Conservation (phyloP, 2,113 vertebrate genomes). For the Ginglymostoma cirratum region DNA sequence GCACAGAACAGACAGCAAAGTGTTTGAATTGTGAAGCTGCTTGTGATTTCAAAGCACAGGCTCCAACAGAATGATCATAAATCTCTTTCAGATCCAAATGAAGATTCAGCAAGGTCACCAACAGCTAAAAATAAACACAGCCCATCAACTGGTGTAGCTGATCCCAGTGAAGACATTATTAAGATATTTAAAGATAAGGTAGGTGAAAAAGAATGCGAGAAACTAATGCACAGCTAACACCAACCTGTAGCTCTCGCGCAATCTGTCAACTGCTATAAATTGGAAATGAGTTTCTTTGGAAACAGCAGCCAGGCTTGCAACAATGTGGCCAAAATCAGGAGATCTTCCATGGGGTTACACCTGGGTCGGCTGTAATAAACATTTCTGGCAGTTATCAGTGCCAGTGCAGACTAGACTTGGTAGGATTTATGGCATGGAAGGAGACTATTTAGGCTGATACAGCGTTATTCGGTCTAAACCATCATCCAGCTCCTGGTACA, state of each 20-base stretch:
- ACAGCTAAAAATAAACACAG: not conserved
- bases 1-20: not conserved
- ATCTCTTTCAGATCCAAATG: conserved; percentile 24
- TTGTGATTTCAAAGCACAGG: not conserved
- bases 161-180: not conserved
- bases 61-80: not conserved
- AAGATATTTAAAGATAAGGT: conserved; percentile 24
- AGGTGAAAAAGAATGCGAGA: not conserved
- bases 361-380: not conserved
- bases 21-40: not conserved
- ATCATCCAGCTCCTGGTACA: not conserved
- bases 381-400: not conserved
- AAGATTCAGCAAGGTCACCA: not conserved
- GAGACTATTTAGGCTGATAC: not conserved
- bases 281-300: not conserved
- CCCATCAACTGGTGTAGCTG: not conserved
- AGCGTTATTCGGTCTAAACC: not conserved
- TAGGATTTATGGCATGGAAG: not conserved
- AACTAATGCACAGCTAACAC: not conserved
- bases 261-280: not conserved
- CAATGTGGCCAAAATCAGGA: not conserved
- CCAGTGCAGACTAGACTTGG: not conserved
- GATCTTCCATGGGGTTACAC: not conserved
- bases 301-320: not conserved
- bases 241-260: not conserved